Base-by-base conservation (phyloP, 2,888 invertebrate genomes). In the Nezara viridula region DNA sequence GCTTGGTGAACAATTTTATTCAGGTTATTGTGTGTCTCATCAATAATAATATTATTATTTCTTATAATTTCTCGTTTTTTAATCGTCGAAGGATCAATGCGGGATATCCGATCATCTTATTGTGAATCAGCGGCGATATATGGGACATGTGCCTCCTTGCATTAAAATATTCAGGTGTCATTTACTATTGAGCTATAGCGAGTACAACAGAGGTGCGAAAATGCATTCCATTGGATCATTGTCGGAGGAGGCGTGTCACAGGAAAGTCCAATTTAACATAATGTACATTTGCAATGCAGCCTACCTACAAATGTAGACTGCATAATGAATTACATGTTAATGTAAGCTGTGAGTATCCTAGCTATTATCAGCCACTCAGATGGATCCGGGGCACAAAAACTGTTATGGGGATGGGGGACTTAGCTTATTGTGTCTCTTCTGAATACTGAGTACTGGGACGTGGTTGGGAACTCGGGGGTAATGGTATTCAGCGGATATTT, bases 201-300 rank as follows among this genome's bases (percentile, higher is more conserved):
- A 37, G 66, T 37, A 73, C 66, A 21, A 32, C 32, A 21, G 66
- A 37, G 32, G 16, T 60, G 60, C 60, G 27, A 60, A 60, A 60
- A 60, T 73, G 66, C 66, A 73, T 73, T 73, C 66, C 66, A 73
- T 21, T 73, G 66, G 37, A 37, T 73, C 10, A 73, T 37, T 73
- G 66, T 73, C 32, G 32, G 32, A 73, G 66, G 66, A 73, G 66
- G 66, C 66, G 66, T 73, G 66, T 21, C 66, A 37, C 66, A 73
- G 66, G 66, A 66, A 66, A 66, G 66, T 66, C 27, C 27, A 4
- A 37, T 73, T 73, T 73, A 73, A 73, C 66, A 73, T 73, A 73
- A 73, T 73, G 66, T 73, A 73, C 66, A 73, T 73, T 73, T 73
- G 66, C 66, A 73, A 73, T 73, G 66, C 66, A 73, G 66, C 66